phyloP scores from a whole-genome alignment of 2,888 invertebrate genomes.

The Synergus umbraculus region DNA sequence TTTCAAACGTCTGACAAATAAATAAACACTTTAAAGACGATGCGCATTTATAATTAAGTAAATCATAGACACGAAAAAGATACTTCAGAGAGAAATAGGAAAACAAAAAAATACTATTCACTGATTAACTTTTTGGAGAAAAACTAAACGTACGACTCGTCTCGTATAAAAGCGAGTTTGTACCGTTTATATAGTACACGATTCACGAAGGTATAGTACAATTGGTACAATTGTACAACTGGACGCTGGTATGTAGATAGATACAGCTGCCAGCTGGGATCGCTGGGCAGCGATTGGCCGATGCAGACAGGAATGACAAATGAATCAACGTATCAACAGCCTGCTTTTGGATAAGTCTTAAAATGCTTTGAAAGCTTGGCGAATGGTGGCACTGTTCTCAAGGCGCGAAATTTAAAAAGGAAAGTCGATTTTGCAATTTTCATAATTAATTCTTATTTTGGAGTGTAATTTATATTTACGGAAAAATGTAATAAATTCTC shows the following conservation, averaged over 20 bases:
- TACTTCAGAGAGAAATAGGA: not conserved
- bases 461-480: no score
- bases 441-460: no score
- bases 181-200: no score
- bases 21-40: not conserved
- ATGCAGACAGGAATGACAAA: no score
- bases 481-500: no score
- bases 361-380: not conserved
- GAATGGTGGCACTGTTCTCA: not conserved
- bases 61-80: not conserved
- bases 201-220: no score
- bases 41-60: slow-evolving; percentile 11
- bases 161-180: not conserved
- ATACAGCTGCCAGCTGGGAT: no score
- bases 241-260: no score
- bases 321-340: no score
- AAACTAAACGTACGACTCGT: not conserved
- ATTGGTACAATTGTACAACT: no score
- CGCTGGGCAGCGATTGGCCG: no score
- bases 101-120: not conserved
- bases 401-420: not conserved
- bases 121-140: not conserved
- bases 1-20: not conserved
- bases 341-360: no score
- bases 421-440: not conserved